Evolutionary conservation across 2,113 vertebrate species (phyloP).

Genomic region (Coptodon bakossiorum): DNA sequence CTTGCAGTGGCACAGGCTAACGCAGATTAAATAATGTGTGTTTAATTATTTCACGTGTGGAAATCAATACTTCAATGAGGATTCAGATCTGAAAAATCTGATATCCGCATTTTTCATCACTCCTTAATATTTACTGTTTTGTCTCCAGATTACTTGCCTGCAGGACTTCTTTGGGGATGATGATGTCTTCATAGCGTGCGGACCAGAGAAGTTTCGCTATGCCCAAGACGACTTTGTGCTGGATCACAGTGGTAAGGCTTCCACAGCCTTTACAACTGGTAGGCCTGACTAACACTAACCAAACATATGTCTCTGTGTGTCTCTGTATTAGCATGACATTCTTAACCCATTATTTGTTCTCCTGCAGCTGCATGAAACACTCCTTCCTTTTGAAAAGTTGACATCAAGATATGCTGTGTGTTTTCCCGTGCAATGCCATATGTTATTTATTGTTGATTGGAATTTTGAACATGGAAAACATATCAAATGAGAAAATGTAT

Average conservation of each 20-base stretch:
- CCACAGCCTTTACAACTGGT: constrained; percentile 66
- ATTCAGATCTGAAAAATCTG: background rate
- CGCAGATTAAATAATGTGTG: background rate
- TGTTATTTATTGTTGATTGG: background rate
- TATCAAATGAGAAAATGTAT: background rate
- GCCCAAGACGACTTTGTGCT: constrained; percentile 96
- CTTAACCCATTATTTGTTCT: background rate
- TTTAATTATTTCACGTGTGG: background rate
- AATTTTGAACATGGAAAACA: background rate
- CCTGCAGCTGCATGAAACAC: background rate
- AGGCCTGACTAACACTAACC: constrained; percentile 63
- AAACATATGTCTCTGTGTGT: background rate
- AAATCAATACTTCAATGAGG: background rate
- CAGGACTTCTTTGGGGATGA: constrained; percentile 99
- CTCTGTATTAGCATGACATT: background rate
- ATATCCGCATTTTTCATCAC: background rate
- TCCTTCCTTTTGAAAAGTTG: constrained; percentile 5
- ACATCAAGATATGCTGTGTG: background rate
- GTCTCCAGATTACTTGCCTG: constrained; percentile 82
- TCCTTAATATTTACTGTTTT: background rate
- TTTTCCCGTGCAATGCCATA: background rate
- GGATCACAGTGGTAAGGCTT: constrained; percentile 92
- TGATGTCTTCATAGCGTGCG: constrained; percentile 95
- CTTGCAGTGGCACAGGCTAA: background rate
- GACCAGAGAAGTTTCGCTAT: constrained; percentile 93